These are phyloP conservation scores for Oxyura jamaicensis DNA, from an alignment of 2,113 vertebrate genomes.

Conservation along the genomic window DNA sequence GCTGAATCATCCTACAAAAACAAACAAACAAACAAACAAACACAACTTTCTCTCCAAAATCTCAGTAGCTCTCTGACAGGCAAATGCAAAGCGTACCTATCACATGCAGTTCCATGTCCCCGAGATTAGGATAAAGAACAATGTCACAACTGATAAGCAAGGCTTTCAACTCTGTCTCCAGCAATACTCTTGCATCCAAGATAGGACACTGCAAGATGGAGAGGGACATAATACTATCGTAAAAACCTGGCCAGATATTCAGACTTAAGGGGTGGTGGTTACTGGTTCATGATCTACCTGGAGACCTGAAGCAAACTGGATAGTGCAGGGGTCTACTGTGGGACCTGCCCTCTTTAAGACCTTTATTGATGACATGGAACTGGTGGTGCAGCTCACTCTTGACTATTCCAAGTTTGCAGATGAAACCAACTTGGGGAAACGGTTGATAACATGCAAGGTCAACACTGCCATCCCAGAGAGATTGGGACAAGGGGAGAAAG, in stretches of 20 bases:
- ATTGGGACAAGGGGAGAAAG: too few species aligned
- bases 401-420: not conserved
- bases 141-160: not conserved
- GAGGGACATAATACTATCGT: not conserved
- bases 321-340: not conserved
- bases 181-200: not conserved
- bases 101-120: accelerated
- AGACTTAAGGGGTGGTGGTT: not conserved
- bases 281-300: not conserved
- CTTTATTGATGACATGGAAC: not conserved
- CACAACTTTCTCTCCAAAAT: not conserved
- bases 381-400: not conserved
- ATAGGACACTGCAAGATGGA: not conserved
- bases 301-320: not conserved
- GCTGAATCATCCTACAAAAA: not conserved
- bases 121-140: accelerated
- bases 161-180: not conserved
- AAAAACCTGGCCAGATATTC: not conserved
- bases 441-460: too few species aligned
- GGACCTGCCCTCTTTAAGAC: not conserved
- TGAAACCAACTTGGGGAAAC: not conserved
- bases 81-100: not conserved
- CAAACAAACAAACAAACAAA: not conserved
- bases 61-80: not conserved
- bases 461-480: too few species aligned